Base-by-base conservation (phyloP, 2,113 vertebrate species). In the Proteles cristata region DNA sequence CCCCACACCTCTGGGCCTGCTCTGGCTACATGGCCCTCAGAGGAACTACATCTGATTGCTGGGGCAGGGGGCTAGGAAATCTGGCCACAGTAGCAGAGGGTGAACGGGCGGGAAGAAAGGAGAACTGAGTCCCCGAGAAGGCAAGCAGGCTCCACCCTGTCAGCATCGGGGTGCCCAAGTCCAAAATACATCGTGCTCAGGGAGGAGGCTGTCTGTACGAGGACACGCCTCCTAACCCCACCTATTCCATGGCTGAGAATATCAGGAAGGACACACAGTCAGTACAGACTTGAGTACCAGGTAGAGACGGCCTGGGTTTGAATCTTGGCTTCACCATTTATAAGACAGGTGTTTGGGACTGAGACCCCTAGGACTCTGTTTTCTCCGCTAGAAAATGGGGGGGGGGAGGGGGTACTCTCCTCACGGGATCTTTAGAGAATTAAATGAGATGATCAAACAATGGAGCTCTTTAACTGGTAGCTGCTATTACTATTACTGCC, bases 251-350 rank as follows among this genome's bases (percentile, higher is more conserved):
- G 39, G 35, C 21, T 74, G 33, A 88, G 28, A 10, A 0, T 8
- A 17, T 65, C 0, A 19, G 6, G 28, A 4, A 73, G 0, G 5
- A 35, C 0, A 4, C 39, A 43, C 33, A 39, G 39, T 9, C 23
- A 16, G 28, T 5, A 48, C 28, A 50, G 53, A 82, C 28, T 2
- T 19, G 2, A 11, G 15, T 0, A 39, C 4, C 2, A 2, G 25
- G 61, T 43, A 66, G n/a, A 23, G 45, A 21, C 1, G 11, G n/a
- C 16, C 33, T 0, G 4, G n/a, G 50, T 48, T 92, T 33, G 17
- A 80, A 74, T 50, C 76, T 5, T 35, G 45, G 12, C 45, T 85
- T 88, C 71, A 35, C 43, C 11, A 66, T 45, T 21, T 43, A 45
- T 10, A 6, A 73, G 43, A 35, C 6, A 17, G 4, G 16, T 28